Evolutionary conservation across 1,140 invertebrate species (phyloP).

Genomic region (Bradysia coprophila): DNA sequence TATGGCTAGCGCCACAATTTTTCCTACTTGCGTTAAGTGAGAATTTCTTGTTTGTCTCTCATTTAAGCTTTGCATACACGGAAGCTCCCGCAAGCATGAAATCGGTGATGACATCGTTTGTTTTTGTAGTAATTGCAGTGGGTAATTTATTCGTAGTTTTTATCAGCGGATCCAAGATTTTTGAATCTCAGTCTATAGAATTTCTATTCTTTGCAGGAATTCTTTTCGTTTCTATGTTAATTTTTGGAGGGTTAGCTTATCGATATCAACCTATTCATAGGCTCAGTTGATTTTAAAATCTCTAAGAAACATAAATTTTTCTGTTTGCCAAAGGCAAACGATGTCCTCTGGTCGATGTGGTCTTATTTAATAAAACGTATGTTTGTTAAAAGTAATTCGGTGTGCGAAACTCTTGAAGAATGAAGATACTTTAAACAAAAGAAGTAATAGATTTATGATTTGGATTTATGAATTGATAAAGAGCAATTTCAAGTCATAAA

Average conservation of each 20-base stretch:
- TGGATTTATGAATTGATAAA: too few relatives aligned
- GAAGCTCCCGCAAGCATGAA: slow-evolving; percentile 40
- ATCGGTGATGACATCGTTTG: slow-evolving; percentile 56
- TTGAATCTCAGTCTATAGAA: slow-evolving; percentile 50
- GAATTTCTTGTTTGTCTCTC: slow-evolving; percentile 54
- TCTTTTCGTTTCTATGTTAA: slow-evolving; percentile 63
- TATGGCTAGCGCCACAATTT: slow-evolving; percentile 69
- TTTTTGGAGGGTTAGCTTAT: slow-evolving; percentile 61
- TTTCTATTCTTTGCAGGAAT: slow-evolving; percentile 77
- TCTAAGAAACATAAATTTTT: too few relatives aligned
- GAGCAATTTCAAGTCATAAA: too few relatives aligned
- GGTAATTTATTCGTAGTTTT: slow-evolving; percentile 68
- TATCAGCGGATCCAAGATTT: slow-evolving; percentile 44
- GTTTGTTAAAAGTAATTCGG: too few relatives aligned
- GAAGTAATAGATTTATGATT: too few relatives aligned
- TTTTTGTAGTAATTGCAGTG: slow-evolving; percentile 58
- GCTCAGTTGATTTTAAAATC: too few relatives aligned
- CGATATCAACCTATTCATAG: too few relatives aligned
- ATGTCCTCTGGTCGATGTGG: too few relatives aligned
- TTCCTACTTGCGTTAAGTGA: slow-evolving; percentile 55
- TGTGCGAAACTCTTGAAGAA: too few relatives aligned
- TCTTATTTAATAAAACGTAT: too few relatives aligned
- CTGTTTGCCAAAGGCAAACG: too few relatives aligned
- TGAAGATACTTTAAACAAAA: too few relatives aligned
- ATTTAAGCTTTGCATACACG: slow-evolving; percentile 50